Evolutionary conservation across 2,888 invertebrate species (phyloP).

Genomic region (Anagyrus pseudococci): DNA sequence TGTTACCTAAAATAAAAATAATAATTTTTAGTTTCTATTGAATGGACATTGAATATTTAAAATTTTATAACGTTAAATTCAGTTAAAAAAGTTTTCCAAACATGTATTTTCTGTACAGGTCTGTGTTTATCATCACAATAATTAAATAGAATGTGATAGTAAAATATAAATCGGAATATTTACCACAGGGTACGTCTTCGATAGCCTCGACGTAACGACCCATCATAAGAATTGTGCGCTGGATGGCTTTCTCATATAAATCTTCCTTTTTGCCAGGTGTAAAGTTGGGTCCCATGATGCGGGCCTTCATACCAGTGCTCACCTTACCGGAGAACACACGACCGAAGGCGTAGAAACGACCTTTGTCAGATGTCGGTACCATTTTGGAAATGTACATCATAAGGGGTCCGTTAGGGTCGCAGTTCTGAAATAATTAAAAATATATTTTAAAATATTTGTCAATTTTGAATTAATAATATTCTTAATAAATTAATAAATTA

Average conservation of each 20-base stretch:
- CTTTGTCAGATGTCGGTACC: constrained; percentile 99
- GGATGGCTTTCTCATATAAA: constrained; percentile 98
- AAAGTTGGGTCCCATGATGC: constrained; percentile 99
- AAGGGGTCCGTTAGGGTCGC: constrained; percentile 95
- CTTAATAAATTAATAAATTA: not conserved
- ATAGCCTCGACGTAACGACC: constrained; percentile 99
- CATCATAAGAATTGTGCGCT: constrained; percentile 99
- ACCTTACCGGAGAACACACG: constrained; percentile 98
- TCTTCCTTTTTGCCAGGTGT: constrained; percentile 98
- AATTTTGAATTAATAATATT: not conserved
- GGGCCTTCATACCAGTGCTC: constrained; percentile 86
- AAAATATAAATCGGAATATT: constrained; percentile 40
- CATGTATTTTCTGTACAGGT: constrained; percentile 51
- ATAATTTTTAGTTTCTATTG: not conserved
- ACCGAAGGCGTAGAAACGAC: constrained; percentile 99
- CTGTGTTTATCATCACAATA: constrained; percentile 54
- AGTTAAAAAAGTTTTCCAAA: constrained; percentile 4
- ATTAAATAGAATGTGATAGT: constrained; percentile 6
- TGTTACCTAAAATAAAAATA: constrained; percentile 74
- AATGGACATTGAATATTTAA: too few relatives aligned
- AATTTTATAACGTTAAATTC: too few relatives aligned
- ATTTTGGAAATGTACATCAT: constrained; percentile 99
- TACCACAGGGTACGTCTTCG: constrained; percentile 96
- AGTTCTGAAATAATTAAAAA: constrained; percentile 67
- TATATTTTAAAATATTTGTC: too few relatives aligned